Conservation (phyloP, 2,113 vertebrate genomes). For the Hucho hucho region DNA sequence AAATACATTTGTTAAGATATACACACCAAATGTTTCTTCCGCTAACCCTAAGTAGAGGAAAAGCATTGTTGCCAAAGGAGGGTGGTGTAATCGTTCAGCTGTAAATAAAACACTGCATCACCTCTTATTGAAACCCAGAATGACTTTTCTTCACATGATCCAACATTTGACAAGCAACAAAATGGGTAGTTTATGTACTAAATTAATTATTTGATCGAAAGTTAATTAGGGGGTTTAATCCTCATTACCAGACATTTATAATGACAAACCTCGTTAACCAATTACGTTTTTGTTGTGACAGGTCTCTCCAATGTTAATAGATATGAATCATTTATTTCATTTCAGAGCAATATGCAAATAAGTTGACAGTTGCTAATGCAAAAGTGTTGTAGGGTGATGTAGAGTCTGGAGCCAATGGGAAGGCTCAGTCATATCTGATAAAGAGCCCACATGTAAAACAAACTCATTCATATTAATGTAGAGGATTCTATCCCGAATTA, state of each 20-base stretch:
- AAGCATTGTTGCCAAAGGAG: too few relatives aligned
- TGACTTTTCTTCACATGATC: too few relatives aligned
- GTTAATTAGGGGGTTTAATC: constrained; percentile 43
- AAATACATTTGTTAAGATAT: too few relatives aligned
- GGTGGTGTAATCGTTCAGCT: too few relatives aligned
- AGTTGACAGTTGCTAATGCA: constrained; percentile 40
- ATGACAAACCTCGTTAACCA: constrained; percentile 30
- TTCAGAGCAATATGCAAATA: constrained; percentile 47
- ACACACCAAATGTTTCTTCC: too few relatives aligned
- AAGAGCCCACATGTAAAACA: not conserved
- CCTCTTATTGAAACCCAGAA: too few relatives aligned
- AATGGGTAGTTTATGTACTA: constrained; percentile 62
- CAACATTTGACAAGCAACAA: constrained; percentile 65
- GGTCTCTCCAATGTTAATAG: constrained; percentile 52
- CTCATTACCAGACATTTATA: constrained; percentile 35
- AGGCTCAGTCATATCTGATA: not conserved
- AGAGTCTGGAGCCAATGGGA: constrained; percentile 5
- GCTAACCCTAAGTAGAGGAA: too few relatives aligned
- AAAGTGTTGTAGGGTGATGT: constrained; percentile 6
- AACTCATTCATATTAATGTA: not conserved
- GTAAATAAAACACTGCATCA: too few relatives aligned
- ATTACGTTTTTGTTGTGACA: constrained; percentile 63
- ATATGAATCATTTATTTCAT: constrained; percentile 60
- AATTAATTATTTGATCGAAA: constrained; percentile 61
- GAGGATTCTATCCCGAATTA: not conserved